These are phyloP conservation scores for Pecten maximus DNA, from an alignment of 2,888 invertebrate species.

Conservation along the genomic window DNA sequence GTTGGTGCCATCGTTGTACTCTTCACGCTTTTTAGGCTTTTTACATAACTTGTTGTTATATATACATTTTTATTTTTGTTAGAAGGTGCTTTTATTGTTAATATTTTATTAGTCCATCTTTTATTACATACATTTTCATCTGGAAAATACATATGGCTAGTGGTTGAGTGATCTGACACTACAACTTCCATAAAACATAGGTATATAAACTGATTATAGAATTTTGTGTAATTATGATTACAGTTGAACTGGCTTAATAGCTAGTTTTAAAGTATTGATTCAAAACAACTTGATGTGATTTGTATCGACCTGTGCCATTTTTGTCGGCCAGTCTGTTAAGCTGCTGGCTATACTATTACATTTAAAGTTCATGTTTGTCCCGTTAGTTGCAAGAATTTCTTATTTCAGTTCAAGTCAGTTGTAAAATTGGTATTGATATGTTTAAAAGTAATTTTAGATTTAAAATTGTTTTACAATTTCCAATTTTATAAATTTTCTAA, in stretches of 20 bases:
- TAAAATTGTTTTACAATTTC: neutral
- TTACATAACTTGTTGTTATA: constrained; percentile 33
- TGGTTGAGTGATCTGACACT: neutral
- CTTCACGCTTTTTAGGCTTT: constrained; percentile 34
- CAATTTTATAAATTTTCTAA: neutral
- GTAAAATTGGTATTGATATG: too few relatives aligned
- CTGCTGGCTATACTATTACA: neutral
- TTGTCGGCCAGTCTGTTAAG: neutral
- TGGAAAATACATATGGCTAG: neutral
- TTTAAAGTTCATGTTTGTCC: neutral
- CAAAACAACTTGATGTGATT: neutral
- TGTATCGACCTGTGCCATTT: neutral
- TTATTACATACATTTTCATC: neutral
- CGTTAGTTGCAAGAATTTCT: neutral
- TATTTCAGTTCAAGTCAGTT: neutral
- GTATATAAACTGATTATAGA: neutral
- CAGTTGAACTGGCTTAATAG: neutral
- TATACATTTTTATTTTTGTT: constrained; percentile 30
- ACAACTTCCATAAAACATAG: neutral
- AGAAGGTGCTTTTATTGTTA: constrained; percentile 35
- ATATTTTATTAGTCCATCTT: constrained; percentile 28
- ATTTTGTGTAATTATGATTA: neutral
- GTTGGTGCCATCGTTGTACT: neutral
- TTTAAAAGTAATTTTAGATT: too few relatives aligned
- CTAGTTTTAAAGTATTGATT: too few relatives aligned